These are phyloP conservation scores for Rhynchophorus ferrugineus DNA, from an alignment of 1,140 invertebrate genomes.

Conservation along the genomic window DNA sequence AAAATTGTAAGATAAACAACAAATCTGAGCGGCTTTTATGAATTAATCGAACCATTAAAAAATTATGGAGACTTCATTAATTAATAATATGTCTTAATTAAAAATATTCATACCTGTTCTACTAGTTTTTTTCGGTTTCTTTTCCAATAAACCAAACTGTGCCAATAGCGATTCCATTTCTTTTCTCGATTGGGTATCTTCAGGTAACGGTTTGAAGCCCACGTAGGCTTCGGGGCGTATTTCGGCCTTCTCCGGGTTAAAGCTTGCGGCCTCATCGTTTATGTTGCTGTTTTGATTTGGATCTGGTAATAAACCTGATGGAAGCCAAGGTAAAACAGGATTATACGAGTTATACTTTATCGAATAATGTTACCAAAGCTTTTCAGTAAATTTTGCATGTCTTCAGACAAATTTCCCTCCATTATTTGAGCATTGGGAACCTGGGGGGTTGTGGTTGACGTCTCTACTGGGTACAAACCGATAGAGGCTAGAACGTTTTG, in stretches of 20 bases:
- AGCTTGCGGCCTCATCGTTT: constrained; percentile 10
- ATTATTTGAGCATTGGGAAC: constrained; percentile 35
- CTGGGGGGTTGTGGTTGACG: constrained; percentile 21
- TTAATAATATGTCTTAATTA: no score
- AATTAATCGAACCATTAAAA: no score
- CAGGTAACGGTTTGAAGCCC: constrained; percentile 52
- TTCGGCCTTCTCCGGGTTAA: constrained; percentile 28
- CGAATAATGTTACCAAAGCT: no score
- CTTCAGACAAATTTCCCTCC: constrained; percentile 39
- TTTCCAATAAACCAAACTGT: constrained; percentile 45
- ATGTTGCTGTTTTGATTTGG: constrained; percentile 3
- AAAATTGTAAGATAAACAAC: no score
- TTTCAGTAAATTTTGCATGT: constrained; percentile 42
- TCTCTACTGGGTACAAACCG: constrained; percentile 10
- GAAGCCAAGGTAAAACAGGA: no score
- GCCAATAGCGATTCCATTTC: constrained; percentile 52
- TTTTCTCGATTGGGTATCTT: constrained; percentile 39
- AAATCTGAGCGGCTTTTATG: no score
- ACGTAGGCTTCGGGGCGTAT: constrained; percentile 44
- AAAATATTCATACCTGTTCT: no score
- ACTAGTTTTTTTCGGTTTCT: constrained; percentile 19
- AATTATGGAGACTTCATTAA: no score
- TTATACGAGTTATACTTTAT: no score
- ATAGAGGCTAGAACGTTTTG: constrained; percentile 29
- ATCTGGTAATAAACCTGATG: constrained; percentile 13